Conservation (phyloP, 2,888 invertebrate species). For the Tinea semifulvella region DNA sequence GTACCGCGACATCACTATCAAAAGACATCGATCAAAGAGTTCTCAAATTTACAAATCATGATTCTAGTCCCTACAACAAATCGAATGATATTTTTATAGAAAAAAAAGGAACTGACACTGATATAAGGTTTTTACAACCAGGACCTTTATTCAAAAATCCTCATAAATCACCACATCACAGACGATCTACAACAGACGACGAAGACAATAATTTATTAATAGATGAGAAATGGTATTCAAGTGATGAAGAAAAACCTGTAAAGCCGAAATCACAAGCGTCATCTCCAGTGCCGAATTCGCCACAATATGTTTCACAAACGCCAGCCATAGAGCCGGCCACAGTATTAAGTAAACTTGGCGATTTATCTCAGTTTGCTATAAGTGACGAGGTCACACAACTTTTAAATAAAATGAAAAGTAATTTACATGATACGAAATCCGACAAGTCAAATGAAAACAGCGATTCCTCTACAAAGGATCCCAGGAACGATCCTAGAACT, state of each 20-base stretch:
- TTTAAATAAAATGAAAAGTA: conserved; percentile 68
- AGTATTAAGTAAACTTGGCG: conserved; percentile 71
- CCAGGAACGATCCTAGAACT: conserved; percentile 42
- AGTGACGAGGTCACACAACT: conserved; percentile 77
- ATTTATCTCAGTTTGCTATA: conserved; percentile 77
- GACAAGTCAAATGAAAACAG: conserved; percentile 30
- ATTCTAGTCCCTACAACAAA: conserved; percentile 14
- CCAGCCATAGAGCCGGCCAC: conserved; percentile 56
- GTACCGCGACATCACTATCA: conserved; percentile 27
- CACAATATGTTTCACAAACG: conserved; percentile 31
- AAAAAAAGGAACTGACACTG: conserved; percentile 49
- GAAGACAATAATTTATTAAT: conserved; percentile 67
- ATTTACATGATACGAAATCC: conserved; percentile 42
- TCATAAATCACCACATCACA: conserved; percentile 50
- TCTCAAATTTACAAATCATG: conserved; percentile 46
- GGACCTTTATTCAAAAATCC: conserved; percentile 54
- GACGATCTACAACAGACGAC: conserved; percentile 63
- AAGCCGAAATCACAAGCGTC: conserved; percentile 46
- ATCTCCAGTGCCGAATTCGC: conserved; percentile 37
- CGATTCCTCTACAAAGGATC: conserved; percentile 29
- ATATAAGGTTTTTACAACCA: conserved; percentile 55
- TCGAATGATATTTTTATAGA: conserved; percentile 22
- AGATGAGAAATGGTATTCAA: conserved; percentile 81
- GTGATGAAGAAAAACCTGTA: conserved; percentile 74
- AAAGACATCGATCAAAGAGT: conserved; percentile 62